Percentiles rank a stretch among this genome's conserved stretches.
These are phyloP conservation scores for Lepidurus couesii DNA, from an alignment of 1,140 invertebrate species.

Conservation along the genomic window DNA sequence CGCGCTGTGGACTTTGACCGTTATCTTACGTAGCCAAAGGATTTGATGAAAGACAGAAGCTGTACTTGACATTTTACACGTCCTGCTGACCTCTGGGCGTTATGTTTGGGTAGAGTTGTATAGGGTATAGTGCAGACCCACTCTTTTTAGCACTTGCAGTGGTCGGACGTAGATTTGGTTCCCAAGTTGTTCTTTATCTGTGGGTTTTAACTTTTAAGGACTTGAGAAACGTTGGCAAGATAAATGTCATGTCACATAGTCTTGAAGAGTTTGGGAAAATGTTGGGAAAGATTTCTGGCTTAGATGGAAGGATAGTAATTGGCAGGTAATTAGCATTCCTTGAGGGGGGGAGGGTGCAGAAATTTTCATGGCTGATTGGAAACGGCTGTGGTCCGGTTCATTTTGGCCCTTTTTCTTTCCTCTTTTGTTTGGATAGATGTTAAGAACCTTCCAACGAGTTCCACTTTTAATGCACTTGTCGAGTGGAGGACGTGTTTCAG, in stretches of 20 bases:
- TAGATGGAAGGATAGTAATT: slow-evolving; percentile 12
- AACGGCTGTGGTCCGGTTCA: neutral
- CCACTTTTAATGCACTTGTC: slow-evolving; percentile 22
- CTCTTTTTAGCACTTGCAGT: slow-evolving; percentile 1
- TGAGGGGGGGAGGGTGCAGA: neutral
- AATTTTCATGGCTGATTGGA: slow-evolving; percentile 16
- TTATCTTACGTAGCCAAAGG: neutral
- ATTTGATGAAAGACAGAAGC: slow-evolving; percentile 22
- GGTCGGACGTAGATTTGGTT: neutral
- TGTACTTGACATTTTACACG: slow-evolving; percentile 19
- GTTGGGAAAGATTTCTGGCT: neutral
- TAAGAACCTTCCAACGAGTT: neutral
- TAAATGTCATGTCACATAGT: neutral
- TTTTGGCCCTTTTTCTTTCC: neutral
- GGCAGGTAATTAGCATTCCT: slow-evolving; percentile 15
- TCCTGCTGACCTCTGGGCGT: slow-evolving; percentile 2
- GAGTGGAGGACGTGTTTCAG: slow-evolving; percentile 17
- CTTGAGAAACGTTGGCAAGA: neutral
- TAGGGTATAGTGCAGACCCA: neutral
- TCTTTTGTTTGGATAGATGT: neutral
- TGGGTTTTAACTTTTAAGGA: neutral
- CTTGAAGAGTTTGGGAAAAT: neutral
- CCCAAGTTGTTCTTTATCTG: neutral
- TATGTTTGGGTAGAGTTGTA: neutral
- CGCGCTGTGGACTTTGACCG: neutral